Base-by-base conservation (phyloP, 1,140 invertebrate species). In the Sinonovacula constricta region DNA sequence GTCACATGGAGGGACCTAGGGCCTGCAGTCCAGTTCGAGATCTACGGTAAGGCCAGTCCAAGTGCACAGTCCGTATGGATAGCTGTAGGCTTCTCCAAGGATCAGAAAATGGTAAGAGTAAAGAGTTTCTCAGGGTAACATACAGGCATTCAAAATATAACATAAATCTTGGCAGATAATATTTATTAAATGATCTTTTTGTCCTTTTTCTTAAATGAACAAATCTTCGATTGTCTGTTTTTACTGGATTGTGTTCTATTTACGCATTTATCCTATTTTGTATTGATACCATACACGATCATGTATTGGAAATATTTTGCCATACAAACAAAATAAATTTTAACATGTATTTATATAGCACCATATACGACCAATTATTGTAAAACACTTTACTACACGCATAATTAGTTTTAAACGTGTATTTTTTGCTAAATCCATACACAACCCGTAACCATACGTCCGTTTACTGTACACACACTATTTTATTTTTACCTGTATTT, bases 1-100 rank as follows among this genome's bases (percentile, higher is more conserved):
- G 75, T 79, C 14, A 79, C 78, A 0, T 93, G 96, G 26, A 92
- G 93, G n/a, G 95, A 95, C 12, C 92, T 92, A 2, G 72, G 68
- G 1, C 59, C 82, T 31, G 24, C 28, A 0, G 79, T 84, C 0
- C 74, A 80, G n/a, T 81, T 80, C 62, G 78, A 83, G 28, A 28
- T 85, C 5, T 59, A 71, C 53, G 62, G 36, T n/a, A 80, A 59
- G 24, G 69, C 65, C 7, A 34, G 59, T 22, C 51, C 66, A 1
- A 54, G 56, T 2, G 49, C 59, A 15, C 26, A 63, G 1, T 71
- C 81, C 63, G 60, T 70, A 34, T 84, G 82, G 85, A 79, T 85
- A 15, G 82, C 81, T 31, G 80, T 85, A 1, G 84, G 79, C 2
- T 86, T 85, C 62, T 87, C 85, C 0, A 56, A 31, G 26, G 83